These are phyloP conservation scores for Scytalopus superciliaris DNA, from an alignment of 2,113 vertebrate genomes.

Conservation along the genomic window DNA sequence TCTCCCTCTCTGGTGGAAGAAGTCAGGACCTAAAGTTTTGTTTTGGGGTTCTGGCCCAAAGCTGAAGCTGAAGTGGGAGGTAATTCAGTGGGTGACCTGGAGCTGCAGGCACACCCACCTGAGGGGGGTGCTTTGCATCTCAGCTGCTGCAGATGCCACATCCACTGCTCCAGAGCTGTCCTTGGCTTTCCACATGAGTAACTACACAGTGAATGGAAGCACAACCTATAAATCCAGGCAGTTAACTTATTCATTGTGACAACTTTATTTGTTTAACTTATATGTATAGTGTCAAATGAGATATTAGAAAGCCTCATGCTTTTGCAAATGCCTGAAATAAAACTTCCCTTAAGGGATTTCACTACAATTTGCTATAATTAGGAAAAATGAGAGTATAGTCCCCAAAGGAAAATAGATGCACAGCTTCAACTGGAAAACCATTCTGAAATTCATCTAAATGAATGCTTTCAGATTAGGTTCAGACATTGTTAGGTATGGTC, in stretches of 20 bases:
- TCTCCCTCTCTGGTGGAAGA: background rate
- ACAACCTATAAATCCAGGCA: background rate
- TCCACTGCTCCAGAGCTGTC: background rate
- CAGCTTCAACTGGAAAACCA: background rate
- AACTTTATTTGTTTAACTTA: conserved; percentile 17
- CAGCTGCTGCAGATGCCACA: background rate
- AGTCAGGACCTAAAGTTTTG: background rate
- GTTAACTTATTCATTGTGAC: conserved; percentile 18
- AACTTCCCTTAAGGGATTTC: conserved; percentile 32
- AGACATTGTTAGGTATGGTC: background rate
- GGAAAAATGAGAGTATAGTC: conserved; percentile 3
- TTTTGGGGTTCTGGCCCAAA: background rate
- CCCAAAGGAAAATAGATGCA: background rate
- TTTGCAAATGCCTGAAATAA: background rate
- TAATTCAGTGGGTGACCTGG: background rate
- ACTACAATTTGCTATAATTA: conserved; percentile 32
- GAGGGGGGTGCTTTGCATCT: background rate
- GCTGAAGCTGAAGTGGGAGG: background rate
- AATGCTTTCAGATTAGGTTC: background rate
- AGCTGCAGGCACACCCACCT: background rate
- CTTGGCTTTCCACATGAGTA: conserved; percentile 9
- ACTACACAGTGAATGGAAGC: background rate
- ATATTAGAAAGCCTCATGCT: conserved; percentile 20
- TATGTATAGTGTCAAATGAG: background rate
- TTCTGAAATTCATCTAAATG: conserved; percentile 15